Base-by-base conservation (phyloP, 2,888 invertebrate genomes). In the Noctuana brunneofusca region DNA sequence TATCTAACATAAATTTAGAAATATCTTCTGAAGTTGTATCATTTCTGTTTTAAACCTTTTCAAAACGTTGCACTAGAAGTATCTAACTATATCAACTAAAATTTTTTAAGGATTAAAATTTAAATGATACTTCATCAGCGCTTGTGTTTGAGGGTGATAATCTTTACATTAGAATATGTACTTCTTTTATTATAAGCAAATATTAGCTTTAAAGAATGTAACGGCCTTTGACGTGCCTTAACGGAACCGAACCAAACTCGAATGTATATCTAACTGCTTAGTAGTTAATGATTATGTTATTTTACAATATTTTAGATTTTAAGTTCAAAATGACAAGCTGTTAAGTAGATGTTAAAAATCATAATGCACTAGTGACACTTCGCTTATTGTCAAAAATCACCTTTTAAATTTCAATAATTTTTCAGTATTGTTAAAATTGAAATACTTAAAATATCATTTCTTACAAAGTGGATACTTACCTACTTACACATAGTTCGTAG, bases 231-330 rank as follows among this genome's bases (percentile, higher is more conserved):
- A 75, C 70, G 89, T 90, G 90, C 90, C 89, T 89, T 89, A 85
- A 78, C 69, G 83, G 76, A 89, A 89, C 89, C 71, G 84, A 87
- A 90, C 90, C 90, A 90, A 90, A 90, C 89, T 85, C 69, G 76
- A 84, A 80, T 84, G 58, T 65, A 66, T 69, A 68, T 67, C 64
- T 69, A 66, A 66, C 55, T 11, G 18, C 6, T 16, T 65, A 66
- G 67, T 71, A 32, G 20, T 60, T 48, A 48, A 54, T 55, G 35
- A 60, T 54, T 46, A 38, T 38, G 43, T 54, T 54, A 60, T 46
- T 41, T 43, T 59, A 59, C 24, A 57, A 38, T 58, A 56, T 27
- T 48, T 52, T 53, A 59, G 14, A 52, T 3, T 52, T 58, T 50
- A 53, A 54, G 46, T 54, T 48, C 32, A 46, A 43, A 41, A 11